Base-by-base conservation (phyloP, 2,113 vertebrate genomes). In the Elgaria multicarinata region DNA sequence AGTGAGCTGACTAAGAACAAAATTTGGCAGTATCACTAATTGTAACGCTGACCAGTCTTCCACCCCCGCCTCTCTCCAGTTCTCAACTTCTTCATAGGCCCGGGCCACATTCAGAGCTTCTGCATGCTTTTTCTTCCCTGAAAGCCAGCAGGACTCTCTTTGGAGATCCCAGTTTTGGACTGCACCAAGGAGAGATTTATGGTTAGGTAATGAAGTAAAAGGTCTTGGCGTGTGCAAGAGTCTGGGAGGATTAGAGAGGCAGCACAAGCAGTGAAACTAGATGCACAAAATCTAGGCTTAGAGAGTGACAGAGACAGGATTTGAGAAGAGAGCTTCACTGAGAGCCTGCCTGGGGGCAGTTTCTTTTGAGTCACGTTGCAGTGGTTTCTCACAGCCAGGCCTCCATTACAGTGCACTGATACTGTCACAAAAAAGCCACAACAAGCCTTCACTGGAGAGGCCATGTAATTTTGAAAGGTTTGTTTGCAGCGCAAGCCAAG, bases 391-490 rank as follows among this genome's bases (percentile, higher is more conserved):
- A 77, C 81, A 75, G 79, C 58, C 33, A 76, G 72, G 42, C 55
- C 28, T 84, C 31, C 69, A 84, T 66, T 66, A 74, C 50, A 74
- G 42, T 82, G 78, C 53, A 33, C 53, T 74, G 87, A 74, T 53
- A 82, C 75, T 72, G 87, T 62, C 50, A 74, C 53, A 46, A n/a
- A 76, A 74, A 88, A 62, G 79, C 79, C 79, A 89, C 69, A 75
- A 75, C 20, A 89, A 81, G 74, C 75, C 86, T 77, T 67, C 62
- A 78, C 42, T 83, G 26, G 69, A 89, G 39, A 83, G 55, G 39
- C 53, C 36, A 88, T 75, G 55, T 64, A 83, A 83, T 89, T 82
- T 74, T 74, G 87, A 83, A 82, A 88, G 39, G 69, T 64, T 81
- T 83, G 69, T 64, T 81, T 83, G 79, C 28, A 31, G 79, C 75